Percentiles rank a stretch among this genome's conserved stretches.
These are phyloP conservation scores for Noctua janthina DNA, from an alignment of 2,888 invertebrate species.

Conservation along the genomic window DNA sequence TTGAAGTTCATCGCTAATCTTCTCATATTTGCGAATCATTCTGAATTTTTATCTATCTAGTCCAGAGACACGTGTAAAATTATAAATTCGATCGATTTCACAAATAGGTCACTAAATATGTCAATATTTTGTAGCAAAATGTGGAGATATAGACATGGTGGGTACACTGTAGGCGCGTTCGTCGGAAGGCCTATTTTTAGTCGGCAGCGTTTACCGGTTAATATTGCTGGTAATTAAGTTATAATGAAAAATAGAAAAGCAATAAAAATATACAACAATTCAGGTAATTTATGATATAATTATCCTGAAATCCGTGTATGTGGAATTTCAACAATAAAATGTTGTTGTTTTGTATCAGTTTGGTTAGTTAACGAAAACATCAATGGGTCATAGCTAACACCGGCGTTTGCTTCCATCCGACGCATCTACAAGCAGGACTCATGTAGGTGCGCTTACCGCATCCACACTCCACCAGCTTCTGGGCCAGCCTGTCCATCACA, in stretches of 20 bases:
- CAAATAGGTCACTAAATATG: conserved; percentile 52
- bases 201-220: neutral
- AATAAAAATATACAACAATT: neutral
- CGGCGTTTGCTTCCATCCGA: neutral
- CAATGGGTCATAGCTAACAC: neutral
- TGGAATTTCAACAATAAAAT: neutral
- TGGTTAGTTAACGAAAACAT: neutral
- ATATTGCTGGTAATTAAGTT: neutral
- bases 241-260: neutral
- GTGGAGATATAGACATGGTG: neutral
- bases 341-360: neutral
- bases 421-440: neutral
- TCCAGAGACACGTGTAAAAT: conserved; percentile 47
- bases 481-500: neutral
- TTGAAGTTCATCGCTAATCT: conserved; percentile 27
- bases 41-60: conserved; percentile 38
- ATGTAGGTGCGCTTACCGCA: neutral
- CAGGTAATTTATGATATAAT: too few species aligned
- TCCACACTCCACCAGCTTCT: neutral
- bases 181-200: conserved; percentile 32
- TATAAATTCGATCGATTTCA: conserved; percentile 25
- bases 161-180: conserved; percentile 7
- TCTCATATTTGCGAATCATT: neutral
- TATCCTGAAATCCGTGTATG: neutral
- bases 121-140: conserved; percentile 42